Evolutionary conservation across 1,140 invertebrate genomes (phyloP), one percentile per base, ranked within the genome.

Genomic region (Pomacea maculata): DNA sequence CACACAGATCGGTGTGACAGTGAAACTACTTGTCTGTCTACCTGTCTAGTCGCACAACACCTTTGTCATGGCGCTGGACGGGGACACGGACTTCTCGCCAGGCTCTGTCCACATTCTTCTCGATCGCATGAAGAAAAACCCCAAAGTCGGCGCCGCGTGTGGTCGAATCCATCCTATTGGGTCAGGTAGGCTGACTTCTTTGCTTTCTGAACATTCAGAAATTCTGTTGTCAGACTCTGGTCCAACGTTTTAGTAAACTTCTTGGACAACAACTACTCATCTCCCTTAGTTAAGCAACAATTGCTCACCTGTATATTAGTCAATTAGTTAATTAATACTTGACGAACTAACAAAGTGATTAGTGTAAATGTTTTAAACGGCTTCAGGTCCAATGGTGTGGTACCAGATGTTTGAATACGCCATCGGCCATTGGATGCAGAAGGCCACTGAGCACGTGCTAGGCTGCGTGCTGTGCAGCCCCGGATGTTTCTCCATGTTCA

Each of bases 401-500:
- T 94, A 94, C 84, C 94, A 94, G 87, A 94, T 93, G 83, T 94
- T 94, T 87, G 94, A 94, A 84, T 94, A 94, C 85, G 94, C 94
- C 54, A 76, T 82, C 34, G 81, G 81, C 25, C 81, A 82, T 67
- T 82, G 81, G 81, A 68, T 82, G 34, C 94, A 94, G 89, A 94
- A 94, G 85, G 93, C 94, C 11, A 93, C 94, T 19, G 94, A 94
- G 84, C 94, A 94, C 84, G 93, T 94, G 86, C 92, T 94, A 80
- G 94, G 94, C 14, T 94, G 94, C 88, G 94, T 94, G 2, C 92
- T 94, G 25, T 94, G 94, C 86, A 93, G 92, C 85, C 94, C 94
- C 15, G 94, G 94, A 2, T 94, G 94, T 82, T 94, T 94, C 81
- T 79, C 78, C 65, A 70, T 94, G 68, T 94, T 93, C 84, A 85